These are phyloP conservation scores for Scyliorhinus canicula DNA, from an alignment of 2,797 vertebrate species.

Conservation along the genomic window DNA sequence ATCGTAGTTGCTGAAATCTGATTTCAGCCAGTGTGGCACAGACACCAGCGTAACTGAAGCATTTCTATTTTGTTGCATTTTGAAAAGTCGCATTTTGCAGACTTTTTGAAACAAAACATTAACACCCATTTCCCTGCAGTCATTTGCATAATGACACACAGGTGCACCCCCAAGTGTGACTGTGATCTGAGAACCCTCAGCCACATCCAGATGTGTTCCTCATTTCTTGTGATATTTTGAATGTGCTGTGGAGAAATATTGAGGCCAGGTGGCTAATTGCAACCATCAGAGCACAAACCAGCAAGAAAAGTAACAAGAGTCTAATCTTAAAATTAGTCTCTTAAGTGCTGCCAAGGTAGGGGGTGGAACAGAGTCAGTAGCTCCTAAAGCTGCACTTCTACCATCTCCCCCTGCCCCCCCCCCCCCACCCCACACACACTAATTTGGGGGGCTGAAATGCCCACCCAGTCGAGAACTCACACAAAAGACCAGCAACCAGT, in stretches of 20 bases:
- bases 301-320: conserved; percentile 10
- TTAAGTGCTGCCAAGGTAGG: neutral
- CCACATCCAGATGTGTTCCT: conserved; percentile 13
- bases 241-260: neutral
- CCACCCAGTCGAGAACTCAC: neutral
- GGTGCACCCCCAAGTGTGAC: neutral
- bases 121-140: neutral
- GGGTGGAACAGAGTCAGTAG: neutral
- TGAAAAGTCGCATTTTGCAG: no score
- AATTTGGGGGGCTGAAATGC: neutral
- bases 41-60: neutral
- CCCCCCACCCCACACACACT: neutral
- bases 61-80: neutral
- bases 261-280: conserved; percentile 3
- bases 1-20: neutral
- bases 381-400: neutral
- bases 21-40: no score
- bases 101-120: neutral
- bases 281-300: neutral
- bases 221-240: conserved; percentile 12
- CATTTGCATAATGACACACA: conserved; percentile 16
- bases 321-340: neutral
- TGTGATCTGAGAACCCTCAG: neutral
- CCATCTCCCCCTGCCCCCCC: no score
- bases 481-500: neutral